Percentiles rank a stretch among this genome's conserved stretches.
phyloP scores from a whole-genome alignment of 2,113 vertebrate genomes.

The Caranx melampygus region DNA sequence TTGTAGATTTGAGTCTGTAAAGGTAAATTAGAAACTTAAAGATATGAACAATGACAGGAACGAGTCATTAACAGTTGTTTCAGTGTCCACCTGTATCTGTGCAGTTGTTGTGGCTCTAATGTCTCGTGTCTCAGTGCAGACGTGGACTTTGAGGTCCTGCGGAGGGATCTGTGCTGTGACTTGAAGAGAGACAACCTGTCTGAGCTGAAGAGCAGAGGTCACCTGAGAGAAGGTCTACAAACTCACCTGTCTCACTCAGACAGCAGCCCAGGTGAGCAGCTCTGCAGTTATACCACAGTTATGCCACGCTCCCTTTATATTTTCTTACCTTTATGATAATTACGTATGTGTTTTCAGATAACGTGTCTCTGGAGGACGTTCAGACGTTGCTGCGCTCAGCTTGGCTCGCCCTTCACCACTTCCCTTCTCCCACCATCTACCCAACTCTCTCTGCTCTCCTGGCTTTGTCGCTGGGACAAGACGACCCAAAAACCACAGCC shows the following conservation, averaged over 20 bases:
- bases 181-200: conserved; percentile 39
- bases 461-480: conserved; percentile 83
- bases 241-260: conserved; percentile 53
- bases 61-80: background rate
- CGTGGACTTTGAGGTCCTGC: conserved; percentile 83
- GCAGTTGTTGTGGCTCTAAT: background rate
- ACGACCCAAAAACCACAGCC: conserved; percentile 83
- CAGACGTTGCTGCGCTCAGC: conserved; percentile 81
- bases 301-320: no score
- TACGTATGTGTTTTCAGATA: conserved; percentile 66
- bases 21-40: background rate
- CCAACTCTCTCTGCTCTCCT: conserved; percentile 86
- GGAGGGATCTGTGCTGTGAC: conserved; percentile 76
- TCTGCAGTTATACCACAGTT: background rate
- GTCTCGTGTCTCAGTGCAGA: conserved; percentile 27
- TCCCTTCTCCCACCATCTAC: conserved; percentile 86
- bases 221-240: conserved; percentile 30
- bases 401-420: conserved; percentile 85
- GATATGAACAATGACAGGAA: background rate
- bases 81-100: background rate
- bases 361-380: conserved; percentile 80
- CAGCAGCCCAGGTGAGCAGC: conserved; percentile 67
- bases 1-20: no score
- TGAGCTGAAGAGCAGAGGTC: conserved; percentile 60
- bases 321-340: background rate